phyloP scores from a whole-genome alignment of 2,113 vertebrate genomes.

The Elephas maximus region DNA sequence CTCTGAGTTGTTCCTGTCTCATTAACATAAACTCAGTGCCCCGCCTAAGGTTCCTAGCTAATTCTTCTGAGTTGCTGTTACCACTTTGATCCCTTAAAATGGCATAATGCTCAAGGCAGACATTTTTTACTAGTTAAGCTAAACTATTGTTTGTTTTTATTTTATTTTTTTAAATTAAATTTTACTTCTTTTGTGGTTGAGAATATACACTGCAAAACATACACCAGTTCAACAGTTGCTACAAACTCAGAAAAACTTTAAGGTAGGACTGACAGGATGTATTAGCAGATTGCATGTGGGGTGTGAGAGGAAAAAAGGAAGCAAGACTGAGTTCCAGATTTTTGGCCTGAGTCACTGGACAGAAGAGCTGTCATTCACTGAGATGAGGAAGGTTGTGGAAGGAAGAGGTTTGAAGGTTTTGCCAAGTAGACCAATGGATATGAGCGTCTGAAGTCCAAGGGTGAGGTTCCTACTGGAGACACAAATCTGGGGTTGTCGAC shows the following conservation, averaged over 20 bases:
- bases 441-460: background rate
- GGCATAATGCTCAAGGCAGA: no score
- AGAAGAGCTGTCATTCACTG: background rate
- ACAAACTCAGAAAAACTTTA: background rate
- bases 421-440: background rate
- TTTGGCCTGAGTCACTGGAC: background rate
- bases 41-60: background rate
- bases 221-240: background rate
- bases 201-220: background rate
- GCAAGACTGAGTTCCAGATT: background rate
- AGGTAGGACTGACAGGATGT: background rate
- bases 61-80: background rate
- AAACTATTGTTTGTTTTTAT: no score
- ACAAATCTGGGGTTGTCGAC: background rate
- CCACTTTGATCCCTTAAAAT: background rate
- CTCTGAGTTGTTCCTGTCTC: background rate
- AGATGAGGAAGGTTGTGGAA: background rate
- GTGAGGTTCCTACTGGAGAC: background rate
- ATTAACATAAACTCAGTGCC: background rate
- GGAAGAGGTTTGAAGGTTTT: background rate
- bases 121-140: no score
- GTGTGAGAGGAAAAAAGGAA: background rate
- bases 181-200: background rate
- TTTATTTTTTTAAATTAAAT: no score
- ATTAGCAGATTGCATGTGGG: background rate